Evolutionary conservation across 92 coral and sea anemone species (phyloP).

Genomic region (Paragorgia papillata): DNA sequence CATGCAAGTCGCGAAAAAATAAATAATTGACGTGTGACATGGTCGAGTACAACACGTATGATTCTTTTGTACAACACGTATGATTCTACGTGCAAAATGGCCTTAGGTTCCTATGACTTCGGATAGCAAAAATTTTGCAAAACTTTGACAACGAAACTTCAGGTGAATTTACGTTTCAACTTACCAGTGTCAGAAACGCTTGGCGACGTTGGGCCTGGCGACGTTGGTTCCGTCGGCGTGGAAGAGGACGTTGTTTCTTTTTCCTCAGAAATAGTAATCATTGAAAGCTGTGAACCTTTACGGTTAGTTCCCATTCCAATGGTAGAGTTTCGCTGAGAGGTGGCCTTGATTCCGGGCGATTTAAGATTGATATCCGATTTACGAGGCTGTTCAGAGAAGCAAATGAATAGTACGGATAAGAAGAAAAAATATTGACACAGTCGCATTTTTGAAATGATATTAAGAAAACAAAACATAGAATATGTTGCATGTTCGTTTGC

Average conservation of each 20-base stretch:
- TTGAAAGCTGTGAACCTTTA: conserved; percentile 41
- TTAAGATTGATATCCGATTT: conserved; percentile 73
- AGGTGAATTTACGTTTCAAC: background rate
- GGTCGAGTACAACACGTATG: no score
- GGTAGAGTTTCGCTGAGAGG: conserved; percentile 44
- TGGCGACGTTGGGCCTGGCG: conserved; percentile 30
- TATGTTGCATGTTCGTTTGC: no score
- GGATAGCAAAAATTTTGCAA: no score
- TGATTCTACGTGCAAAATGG: no score
- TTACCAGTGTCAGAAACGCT: conserved; percentile 7
- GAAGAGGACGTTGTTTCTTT: conserved; percentile 55
- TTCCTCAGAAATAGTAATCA: conserved; percentile 77
- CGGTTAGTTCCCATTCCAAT: conserved; percentile 38
- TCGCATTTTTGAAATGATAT: background rate
- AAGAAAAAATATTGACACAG: background rate
- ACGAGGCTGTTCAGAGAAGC: conserved; percentile 66
- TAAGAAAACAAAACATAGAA: background rate
- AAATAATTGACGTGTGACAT: no score
- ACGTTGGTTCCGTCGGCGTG: conserved; percentile 52
- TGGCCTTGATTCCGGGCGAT: conserved; percentile 82
- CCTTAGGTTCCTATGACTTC: no score
- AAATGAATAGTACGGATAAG: background rate
- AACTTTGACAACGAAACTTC: no score
- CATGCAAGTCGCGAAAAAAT: no score
- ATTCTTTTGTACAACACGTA: no score